Base-by-base conservation (phyloP, 2,888 invertebrate species). In the Portevinia maculata region DNA sequence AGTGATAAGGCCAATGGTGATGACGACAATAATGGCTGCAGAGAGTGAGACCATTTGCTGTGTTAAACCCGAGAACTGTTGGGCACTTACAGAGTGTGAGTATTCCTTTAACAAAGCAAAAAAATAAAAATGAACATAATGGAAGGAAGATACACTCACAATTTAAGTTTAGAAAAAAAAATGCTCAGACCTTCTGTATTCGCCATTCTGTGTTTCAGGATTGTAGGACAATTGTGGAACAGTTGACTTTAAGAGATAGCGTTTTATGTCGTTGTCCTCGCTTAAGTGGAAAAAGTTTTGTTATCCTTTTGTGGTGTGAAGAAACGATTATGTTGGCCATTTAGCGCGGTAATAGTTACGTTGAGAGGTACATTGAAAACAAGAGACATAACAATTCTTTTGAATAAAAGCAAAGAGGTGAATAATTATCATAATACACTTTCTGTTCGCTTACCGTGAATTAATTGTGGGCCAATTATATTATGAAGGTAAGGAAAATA, bases 1-100 rank as follows among this genome's bases (percentile, higher is more conserved):
- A 83, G 83, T 83, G 83, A 83, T 83, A 78, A 83, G 83, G 71
- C 83, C 83, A 83, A 78, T 73, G 78, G 78, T 78, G 76, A 78
- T 78, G 78, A 78, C 73, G 71, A 78, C 78, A 76, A 78, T 78
- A 83, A 83, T 78, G 39, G 76, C 76, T 57, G 30, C 53, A 60
- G 55, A 76, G 75, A 71, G 67, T 73, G 52, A 50, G 65, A 67
- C 71, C 76, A 70, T 65, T 81, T 76, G 64, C 59, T 70, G 13
- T 70, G 60, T 70, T 75, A 19, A 71, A 59, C 9, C 71, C 30
- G 37, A 64, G 55, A 55, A 64, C 59, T 64, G 46, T 62, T 46
- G 59, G 67, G 15, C 59, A 53, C 53, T 67, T 17, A n/a, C 21
- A 53, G 75, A 70, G 64, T 60, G 55, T 46, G 69, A 37, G 75